Evolutionary conservation across 2,888 invertebrate species (phyloP).

Genomic region (Caenorhabditis sp.): DNA sequence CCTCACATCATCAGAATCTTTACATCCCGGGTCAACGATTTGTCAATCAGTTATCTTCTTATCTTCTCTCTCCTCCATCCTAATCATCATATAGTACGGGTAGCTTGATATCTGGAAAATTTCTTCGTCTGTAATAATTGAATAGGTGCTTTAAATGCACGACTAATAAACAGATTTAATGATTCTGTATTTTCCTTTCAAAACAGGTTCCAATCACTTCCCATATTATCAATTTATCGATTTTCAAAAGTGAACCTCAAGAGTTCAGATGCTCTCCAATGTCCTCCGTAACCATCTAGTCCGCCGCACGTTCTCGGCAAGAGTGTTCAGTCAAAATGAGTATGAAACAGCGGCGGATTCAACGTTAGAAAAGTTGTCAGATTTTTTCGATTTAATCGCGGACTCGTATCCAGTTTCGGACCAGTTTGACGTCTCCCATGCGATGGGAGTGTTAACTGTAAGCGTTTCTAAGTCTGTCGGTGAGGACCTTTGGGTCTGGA

Average conservation of each 20-base stretch:
- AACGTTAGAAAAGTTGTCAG: constrained; percentile 65
- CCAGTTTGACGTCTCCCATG: constrained; percentile 82
- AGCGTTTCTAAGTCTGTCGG: constrained; percentile 87
- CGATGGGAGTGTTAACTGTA: constrained; percentile 82
- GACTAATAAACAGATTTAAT: constrained; percentile 1
- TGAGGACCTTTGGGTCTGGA: constrained; percentile 85
- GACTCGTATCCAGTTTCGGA: constrained; percentile 75
- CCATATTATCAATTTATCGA: not conserved
- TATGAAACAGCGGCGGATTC: constrained; percentile 70
- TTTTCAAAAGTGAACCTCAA: not conserved
- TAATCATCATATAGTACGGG: constrained; percentile 45
- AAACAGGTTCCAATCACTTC: constrained; percentile 17
- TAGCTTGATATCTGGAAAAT: constrained; percentile 35
- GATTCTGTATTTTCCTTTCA: not conserved
- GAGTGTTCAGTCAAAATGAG: constrained; percentile 61
- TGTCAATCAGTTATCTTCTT: constrained; percentile 31
- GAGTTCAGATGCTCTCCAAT: constrained; percentile 46
- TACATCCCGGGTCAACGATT: constrained; percentile 10
- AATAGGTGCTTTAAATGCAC: constrained; percentile 1
- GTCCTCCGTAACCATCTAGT: constrained; percentile 12
- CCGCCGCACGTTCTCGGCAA: constrained; percentile 17
- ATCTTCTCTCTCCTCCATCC: not conserved
- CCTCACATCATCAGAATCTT: constrained; percentile 37
- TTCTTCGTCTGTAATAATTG: constrained; percentile 29
- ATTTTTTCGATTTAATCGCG: constrained; percentile 76